Conservation (phyloP, 2,113 vertebrate genomes). For the Onychorhynchus coronatus region DNA sequence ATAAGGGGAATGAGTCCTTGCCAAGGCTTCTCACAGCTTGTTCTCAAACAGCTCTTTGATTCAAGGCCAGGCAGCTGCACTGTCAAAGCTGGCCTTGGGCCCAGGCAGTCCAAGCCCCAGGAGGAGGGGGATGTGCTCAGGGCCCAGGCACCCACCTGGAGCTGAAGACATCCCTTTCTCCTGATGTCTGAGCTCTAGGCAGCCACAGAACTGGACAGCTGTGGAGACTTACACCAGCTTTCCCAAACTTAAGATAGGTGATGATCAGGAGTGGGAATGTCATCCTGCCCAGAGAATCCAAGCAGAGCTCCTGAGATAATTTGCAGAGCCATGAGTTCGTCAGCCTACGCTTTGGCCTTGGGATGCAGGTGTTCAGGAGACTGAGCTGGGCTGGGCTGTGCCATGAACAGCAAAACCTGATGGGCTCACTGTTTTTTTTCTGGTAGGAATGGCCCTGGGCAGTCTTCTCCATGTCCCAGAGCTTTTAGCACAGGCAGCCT, state of each 20-base stretch:
- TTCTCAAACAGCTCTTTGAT: constrained; percentile 52
- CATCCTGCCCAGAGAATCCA: neutral
- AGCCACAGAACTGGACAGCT: neutral
- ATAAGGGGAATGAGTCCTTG: neutral
- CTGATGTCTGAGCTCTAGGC: neutral
- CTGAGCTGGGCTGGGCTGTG: neutral
- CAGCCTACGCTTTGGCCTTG: neutral
- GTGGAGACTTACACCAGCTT: accelerated
- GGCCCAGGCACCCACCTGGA: neutral
- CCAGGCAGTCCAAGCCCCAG: neutral
- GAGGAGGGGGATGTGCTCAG: neutral
- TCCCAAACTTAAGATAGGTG: neutral
- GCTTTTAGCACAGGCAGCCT: neutral
- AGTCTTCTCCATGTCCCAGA: neutral
- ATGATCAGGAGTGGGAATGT: neutral
- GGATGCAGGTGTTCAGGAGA: neutral
- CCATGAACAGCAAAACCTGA: neutral
- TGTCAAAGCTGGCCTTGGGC: constrained; percentile 20
- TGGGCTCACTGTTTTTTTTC: neutral
- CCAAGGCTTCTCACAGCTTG: constrained; percentile 7
- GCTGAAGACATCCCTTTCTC: neutral
- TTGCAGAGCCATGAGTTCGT: neutral
- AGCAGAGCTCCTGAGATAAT: neutral
- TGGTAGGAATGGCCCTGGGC: neutral
- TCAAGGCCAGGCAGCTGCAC: constrained; percentile 50